Evolutionary conservation across 2,797 vertebrate genomes (phyloP), one percentile per base, ranked within the genome.

Genomic region (Meriones psammophilus): DNA sequence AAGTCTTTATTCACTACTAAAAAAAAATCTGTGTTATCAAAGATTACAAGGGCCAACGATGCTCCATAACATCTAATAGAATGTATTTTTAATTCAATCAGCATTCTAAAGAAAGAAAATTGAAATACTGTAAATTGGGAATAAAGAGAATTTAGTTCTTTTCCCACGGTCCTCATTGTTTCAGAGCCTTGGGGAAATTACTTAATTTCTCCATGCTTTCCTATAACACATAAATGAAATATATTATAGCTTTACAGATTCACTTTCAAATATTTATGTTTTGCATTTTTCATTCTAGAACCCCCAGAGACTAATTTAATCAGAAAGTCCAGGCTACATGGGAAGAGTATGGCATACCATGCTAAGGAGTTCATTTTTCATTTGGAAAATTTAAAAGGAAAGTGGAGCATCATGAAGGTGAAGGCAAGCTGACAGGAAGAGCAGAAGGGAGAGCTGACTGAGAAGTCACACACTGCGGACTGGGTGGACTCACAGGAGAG

Each of bases 221-320:
- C 78, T 94, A 62, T 92, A 88, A 96, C 86, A 87, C 88, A 91
- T 56, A 92, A 95, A 88, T 92, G 50, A 90, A 94, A 76, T 28
- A 78, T 74, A 8, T 58, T 83, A 69, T 24, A 80, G 46, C 64
- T 79, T 79, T 94, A 71, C 8, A 36, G 89, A 91, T 42, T 90
- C 62, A 42, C 24, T 95, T 92, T 93, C 88, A 86, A n/a, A 66
- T 95, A 71, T 89, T 78, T 90, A 18, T 83, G 62, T 71, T 92
- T 96, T 94, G 3, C n/a, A 28, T 46, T 94, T 92, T 28, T 24
- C 56, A 39, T 46, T 91, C 24, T 83, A 62, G 54, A 96, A 83
- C n/a, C 33, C 42, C n/a, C 30, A 80, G 69, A 87, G 42, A 89
- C 28, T 91, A 81, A 80, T 92, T 74, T 95, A 78, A 92, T 92